Evolutionary conservation across 2,797 vertebrate genomes (phyloP).

Genomic region (Chelmon rostratus): DNA sequence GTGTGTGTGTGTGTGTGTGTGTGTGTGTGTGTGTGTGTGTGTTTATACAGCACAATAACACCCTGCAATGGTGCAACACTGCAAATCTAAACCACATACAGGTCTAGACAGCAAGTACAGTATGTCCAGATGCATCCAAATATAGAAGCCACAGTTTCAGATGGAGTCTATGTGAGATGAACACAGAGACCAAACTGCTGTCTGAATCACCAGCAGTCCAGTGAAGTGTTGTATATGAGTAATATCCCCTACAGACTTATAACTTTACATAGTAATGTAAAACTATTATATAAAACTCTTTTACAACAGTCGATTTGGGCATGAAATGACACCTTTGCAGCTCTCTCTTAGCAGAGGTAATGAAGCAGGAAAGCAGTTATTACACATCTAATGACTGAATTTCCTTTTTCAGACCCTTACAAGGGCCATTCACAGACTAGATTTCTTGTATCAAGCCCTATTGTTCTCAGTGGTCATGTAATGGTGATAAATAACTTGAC

Average conservation of each 20-base stretch:
- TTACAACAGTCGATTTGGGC: slow-evolving; percentile 15
- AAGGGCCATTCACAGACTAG: background rate
- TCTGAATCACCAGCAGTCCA: background rate
- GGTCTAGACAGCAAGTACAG: background rate
- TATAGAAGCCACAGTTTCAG: background rate
- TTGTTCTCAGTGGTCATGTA: background rate
- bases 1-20: no score
- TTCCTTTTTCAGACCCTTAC: slow-evolving; percentile 7
- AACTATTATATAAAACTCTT: slow-evolving; percentile 13
- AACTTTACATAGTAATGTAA: slow-evolving; percentile 20
- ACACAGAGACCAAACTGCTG: background rate
- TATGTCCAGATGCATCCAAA: background rate
- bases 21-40: background rate
- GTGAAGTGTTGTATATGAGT: background rate
- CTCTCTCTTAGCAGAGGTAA: slow-evolving; percentile 19
- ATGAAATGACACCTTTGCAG: slow-evolving; percentile 16
- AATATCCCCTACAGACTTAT: slow-evolving; percentile 6
- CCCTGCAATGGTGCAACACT: no score
- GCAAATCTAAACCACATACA: no score
- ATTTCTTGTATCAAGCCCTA: background rate
- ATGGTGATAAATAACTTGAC: background rate
- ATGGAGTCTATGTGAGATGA: background rate
- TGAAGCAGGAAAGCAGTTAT: slow-evolving; percentile 26
- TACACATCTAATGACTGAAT: slow-evolving; percentile 13
- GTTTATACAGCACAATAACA: background rate